These are phyloP conservation scores for Drosophila meridiana DNA, from an alignment of 2,888 invertebrate genomes.

Conservation along the genomic window DNA sequence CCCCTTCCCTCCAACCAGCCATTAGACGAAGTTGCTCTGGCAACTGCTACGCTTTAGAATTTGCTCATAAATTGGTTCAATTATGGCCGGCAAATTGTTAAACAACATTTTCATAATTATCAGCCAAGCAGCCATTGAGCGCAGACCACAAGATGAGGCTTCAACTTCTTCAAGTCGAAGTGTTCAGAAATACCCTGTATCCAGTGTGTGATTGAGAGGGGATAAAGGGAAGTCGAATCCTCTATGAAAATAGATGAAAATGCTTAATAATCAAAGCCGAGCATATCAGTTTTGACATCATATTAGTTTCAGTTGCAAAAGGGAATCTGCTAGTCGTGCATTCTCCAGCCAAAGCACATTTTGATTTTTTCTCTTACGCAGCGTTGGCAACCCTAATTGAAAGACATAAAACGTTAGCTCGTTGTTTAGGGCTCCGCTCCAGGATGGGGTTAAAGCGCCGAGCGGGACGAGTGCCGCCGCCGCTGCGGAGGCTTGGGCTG, in stretches of 20 bases:
- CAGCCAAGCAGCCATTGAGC: constrained; percentile 43
- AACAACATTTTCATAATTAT: constrained; percentile 65
- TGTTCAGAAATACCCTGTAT: background rate
- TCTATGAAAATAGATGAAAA: background rate
- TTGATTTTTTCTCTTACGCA: constrained; percentile 16
- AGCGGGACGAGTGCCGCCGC: background rate
- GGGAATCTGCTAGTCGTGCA: constrained; percentile 1
- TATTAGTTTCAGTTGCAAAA: background rate
- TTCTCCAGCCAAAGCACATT: background rate
- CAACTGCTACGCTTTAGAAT: constrained; percentile 25
- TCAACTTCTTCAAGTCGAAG: constrained; percentile 8
- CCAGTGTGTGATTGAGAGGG: too few species aligned
- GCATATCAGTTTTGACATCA: background rate
- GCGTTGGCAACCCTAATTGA: constrained; percentile 63
- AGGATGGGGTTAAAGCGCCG: background rate
- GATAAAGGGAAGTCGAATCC: background rate
- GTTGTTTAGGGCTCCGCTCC: constrained; percentile 30
- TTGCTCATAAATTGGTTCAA: constrained; percentile 53
- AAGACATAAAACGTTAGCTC: constrained; percentile 68
- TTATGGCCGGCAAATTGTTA: constrained; percentile 61
- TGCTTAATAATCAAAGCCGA: background rate
- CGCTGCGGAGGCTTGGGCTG: constrained; percentile 24
- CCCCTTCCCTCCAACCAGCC: background rate
- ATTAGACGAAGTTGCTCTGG: background rate
- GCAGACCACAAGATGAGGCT: constrained; percentile 37